Base-by-base conservation (phyloP, 2,888 invertebrate genomes). In the Hanleya hanleyi region DNA sequence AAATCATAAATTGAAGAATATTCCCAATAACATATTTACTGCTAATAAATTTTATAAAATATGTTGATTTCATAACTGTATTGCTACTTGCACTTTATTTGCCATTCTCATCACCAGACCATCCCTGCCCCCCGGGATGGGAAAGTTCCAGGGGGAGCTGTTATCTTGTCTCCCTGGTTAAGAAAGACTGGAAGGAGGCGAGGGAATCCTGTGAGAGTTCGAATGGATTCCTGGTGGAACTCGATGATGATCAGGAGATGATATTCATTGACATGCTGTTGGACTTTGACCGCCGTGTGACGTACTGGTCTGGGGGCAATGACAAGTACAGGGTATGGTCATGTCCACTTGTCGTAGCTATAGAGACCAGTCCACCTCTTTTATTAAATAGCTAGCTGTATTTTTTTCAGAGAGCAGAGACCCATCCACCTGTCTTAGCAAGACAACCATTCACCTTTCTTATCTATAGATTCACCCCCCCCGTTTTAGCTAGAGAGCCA, bases 241-340 rank as follows among this genome's bases (percentile, higher is more conserved):
- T 57, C 15, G 29, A 57, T 57, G 57, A 57, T 32, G 26, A 26
- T 22, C 26, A 22, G 26, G 57, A 57, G 26, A 57, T 57, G 57
- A 57, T 15, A 15, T 57, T 22, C 29, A 22, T 57, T 18, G 26
- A 57, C 32, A 4, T 57, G 32, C 32, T 57, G 15, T 29, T 57
- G 26, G 57, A 57, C 29, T 29, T 15, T 15, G 29, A 57, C 57
- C 22, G 57, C 22, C 22, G 1, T 26, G 26, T 29, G 57, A 22
- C 26, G 22, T 57, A 29, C 26, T 57, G 57, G 57, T 22, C 57
- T 4, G 57, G 57, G 2, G 57, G 57, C 12, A 57, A 57, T 26
- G 57, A 57, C 32, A 22, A 29, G 1, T 57, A 57, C 57, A 57
- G 57, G 57, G 57, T 57, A n/a, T n/a, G n/a, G n/a, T n/a, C n/a